Evolutionary conservation across 2,888 invertebrate species (phyloP), one percentile per base, ranked within the genome.

Genomic region (Hydrotaea diabolus): DNA sequence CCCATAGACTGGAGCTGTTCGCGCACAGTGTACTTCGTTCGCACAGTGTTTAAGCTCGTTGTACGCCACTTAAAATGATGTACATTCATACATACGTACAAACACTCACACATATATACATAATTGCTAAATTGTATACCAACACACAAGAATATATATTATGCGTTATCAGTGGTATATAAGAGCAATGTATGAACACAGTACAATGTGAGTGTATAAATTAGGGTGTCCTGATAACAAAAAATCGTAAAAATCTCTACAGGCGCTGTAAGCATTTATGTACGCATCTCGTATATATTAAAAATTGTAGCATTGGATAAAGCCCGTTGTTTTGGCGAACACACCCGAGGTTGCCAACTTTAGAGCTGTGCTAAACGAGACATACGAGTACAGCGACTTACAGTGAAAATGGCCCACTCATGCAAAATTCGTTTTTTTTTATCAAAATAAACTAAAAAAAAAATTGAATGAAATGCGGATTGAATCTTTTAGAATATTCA

Each of bases 111-210:
- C n/a, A 21, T 46, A n/a, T 19, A 31, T 15, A 46, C 15, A 76
- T 64, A 76, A 76, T 76, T 75, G 75, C 75, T 75, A 75, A 75
- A 75, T 75, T 76, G 53, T 59, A 59, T 59, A 23, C 59, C 59
- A 15, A 4, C 31, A 7, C 31, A 31, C 31, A 31, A 31, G 3
- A 31, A 26, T 64, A 2, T 62, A 53, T 19, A 75, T 31, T 23
- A n/a, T 66, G 19, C 43, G 57, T 80, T 74, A 74, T 74, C 66
- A 72, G 36, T 31, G 46, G n/a, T 80, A 59, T 15, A 59, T 13
- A 78, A 49, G 64, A 64, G 53, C 9, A 39, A 39, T 39, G 9
- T 39, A 39, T 39, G 39, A 2, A 39, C 39, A 7, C 31, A 31
- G 31, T 26, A 55, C 21, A 77, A 39, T 17, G 19, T 8, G 19